Evolutionary conservation across 23 tunicate genomes (phyloP), one percentile per base, ranked within the genome.

Genomic region (Ciona savignyi): DNA sequence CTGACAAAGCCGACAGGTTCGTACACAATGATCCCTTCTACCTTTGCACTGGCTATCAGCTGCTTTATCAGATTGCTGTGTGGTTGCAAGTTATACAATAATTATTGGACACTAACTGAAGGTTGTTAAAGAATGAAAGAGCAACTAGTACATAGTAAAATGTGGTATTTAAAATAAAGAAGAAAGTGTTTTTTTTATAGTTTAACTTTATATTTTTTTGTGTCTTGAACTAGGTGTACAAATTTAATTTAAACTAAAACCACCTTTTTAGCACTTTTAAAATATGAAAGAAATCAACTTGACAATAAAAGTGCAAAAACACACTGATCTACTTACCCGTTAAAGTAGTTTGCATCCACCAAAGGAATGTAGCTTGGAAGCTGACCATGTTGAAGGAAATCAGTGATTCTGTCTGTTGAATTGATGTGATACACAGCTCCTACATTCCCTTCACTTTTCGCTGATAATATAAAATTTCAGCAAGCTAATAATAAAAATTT

Each of bases 1-100:
- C n/a, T n/a, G n/a, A n/a, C n/a, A n/a, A n/a, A n/a, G 60, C 76
- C 20, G 65, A 49, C 95, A 51, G 66, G 22, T 63, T 70, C 81
- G 71, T 80, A 87, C 11, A 87, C 79, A 62, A 87, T 19, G 9
- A 87, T 30, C 1, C 95, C 95, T 27, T 77, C 3, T 19, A 87
- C 83, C 19, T 74, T 74, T 1, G 65, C 67, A 33, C 42, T 32
- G 0, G 65, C 32, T 48, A 74, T 74, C 63, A 81, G 30, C 42
- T 33, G 29, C 29, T 25, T 71, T 3, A 87, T 64, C 20, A 71
- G 22, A 63, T 29, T 30, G 62, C 86, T 81, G 63, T n/a, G n/a
- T n/a, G n/a, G n/a, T n/a, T n/a, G n/a, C n/a, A n/a, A n/a, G n/a
- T n/a, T n/a, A n/a, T n/a, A n/a, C n/a, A n/a, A n/a, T n/a, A n/a